These are phyloP conservation scores for Sphaeramia orbicularis DNA, from an alignment of 2,797 vertebrate species.

Conservation along the genomic window DNA sequence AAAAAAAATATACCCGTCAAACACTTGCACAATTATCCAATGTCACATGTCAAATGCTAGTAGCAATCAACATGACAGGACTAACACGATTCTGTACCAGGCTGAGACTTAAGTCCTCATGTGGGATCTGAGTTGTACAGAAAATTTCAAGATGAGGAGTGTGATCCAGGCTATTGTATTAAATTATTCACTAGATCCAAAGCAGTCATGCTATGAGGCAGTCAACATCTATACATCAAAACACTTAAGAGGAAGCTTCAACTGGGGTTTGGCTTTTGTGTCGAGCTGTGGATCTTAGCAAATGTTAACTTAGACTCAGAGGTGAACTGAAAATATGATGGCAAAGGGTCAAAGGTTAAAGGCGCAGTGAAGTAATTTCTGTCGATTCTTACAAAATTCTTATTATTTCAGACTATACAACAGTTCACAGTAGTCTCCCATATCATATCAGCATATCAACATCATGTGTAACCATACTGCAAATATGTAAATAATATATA, in stretches of 20 bases:
- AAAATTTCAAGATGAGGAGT: slow-evolving; percentile 16
- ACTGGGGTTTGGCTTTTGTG: slow-evolving; percentile 15
- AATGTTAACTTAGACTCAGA: no score
- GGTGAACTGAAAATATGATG: no score
- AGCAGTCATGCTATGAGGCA: slow-evolving; percentile 17
- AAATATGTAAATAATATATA: no score
- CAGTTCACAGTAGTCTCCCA: no score
- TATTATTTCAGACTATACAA: no score
- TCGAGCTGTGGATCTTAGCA: not conserved
- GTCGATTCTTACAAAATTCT: no score
- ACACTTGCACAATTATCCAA: not conserved
- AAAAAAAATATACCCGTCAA: slow-evolving; percentile 30
- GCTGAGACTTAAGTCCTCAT: slow-evolving; percentile 17
- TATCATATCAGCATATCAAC: no score
- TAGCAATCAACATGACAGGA: slow-evolving; percentile 24
- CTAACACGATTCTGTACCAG: slow-evolving; percentile 17
- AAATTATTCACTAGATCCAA: slow-evolving; percentile 37
- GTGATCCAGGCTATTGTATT: slow-evolving; percentile 4
- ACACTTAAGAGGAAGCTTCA: not conserved
- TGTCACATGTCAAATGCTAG: slow-evolving; percentile 10
- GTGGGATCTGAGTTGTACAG: not conserved
- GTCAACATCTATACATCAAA: not conserved
- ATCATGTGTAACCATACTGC: no score
- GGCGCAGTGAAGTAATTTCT: no score
- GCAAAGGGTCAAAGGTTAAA: no score